Evolutionary conservation across 2,797 vertebrate genomes (phyloP), one percentile per base, ranked within the genome.

Genomic region (Oophaga sylvatica): DNA sequence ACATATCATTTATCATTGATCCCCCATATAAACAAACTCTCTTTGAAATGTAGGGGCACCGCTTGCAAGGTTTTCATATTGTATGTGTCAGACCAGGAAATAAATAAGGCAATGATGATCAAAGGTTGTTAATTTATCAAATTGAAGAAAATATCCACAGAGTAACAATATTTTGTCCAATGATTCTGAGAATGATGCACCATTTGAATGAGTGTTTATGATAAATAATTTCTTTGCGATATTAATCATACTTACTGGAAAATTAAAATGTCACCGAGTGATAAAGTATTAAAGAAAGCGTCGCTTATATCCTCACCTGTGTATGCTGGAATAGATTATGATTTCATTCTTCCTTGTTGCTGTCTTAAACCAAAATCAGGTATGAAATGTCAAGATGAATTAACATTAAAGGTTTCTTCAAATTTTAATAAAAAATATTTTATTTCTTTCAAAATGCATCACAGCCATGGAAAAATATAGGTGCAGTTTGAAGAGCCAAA

Each of bases 191-290:
- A 84, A 91, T 81, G 90, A 92, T 91, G 87, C 90, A 89, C 91
- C 89, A 92, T 92, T 91, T 90, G 92, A 94, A 93, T 93, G 93
- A 93, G 86, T 92, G 90, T 87, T 90, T 78, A 86, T 90, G 92
- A 95, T 93, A 94, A 94, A 92, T 93, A 94, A 94, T 93, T 93
- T 92, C 90, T 90, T 86, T 92, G 89, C 79, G 75, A 90, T 92
- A 94, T 95, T 94, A 94, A 92, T 94, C 94, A 91, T 91, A 90
- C 87, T 93, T 90, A 89, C 90, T 87, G 90, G 89, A 89, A 95
- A 95, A 95, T 95, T 93, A 94, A 94, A 93, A 91, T 93, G 92
- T 93, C 93, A 93, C 90, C 91, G 92, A 87, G 92, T 92, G 93
- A 93, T 92, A 87, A 94, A 95, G 87, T 86, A 83, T 93, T 94